A percentile compares a stretch with the other conserved stretches of the same genome.
Evolutionary conservation across 2,113 vertebrate species (phyloP).

Genomic region (Megalops atlanticus): DNA sequence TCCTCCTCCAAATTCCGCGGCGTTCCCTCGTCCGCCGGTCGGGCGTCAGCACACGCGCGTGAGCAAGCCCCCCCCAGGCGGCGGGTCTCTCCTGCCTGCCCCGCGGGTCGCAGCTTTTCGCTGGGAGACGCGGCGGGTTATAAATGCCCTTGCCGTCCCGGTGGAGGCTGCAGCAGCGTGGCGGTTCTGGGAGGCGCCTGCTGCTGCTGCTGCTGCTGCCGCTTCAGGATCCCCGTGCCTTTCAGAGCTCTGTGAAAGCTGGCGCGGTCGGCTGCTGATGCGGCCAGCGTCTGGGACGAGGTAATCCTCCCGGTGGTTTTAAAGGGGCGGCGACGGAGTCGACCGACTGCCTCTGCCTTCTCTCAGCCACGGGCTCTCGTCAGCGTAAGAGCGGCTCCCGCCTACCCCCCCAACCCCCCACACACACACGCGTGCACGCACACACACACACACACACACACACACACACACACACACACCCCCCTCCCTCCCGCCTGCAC

Average conservation of each 20-base stretch:
- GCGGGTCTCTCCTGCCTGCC: no score
- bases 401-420: conserved; percentile 40
- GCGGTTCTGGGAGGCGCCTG: conserved; percentile 33
- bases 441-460: no score
- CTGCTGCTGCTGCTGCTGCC: not conserved
- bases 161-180: conserved; percentile 40
- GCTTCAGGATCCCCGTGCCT: not conserved
- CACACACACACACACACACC: no score
- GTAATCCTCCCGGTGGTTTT: conserved; percentile 37
- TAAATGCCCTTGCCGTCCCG: conserved; percentile 34
- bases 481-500: conserved; percentile 35
- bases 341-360: conserved; percentile 43
- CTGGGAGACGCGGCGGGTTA: conserved; percentile 57
- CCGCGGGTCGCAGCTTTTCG: conserved; percentile 56
- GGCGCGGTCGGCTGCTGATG: conserved; percentile 35
- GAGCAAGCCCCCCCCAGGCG: conserved; percentile 47
- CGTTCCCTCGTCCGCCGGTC: conserved; percentile 54
- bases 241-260: conserved; percentile 27
- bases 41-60: conserved; percentile 36
- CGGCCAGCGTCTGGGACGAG: conserved; percentile 27
- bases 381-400: conserved; percentile 58
- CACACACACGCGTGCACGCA: conserved; percentile 37
- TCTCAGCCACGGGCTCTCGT: conserved; percentile 41
- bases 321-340: conserved; percentile 51
- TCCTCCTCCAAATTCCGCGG: conserved; percentile 50